Percentiles rank a stretch among this genome's conserved stretches.
These are phyloP conservation scores for Caradrina clavipalpis DNA, from an alignment of 2,888 invertebrate species.

Conservation along the genomic window DNA sequence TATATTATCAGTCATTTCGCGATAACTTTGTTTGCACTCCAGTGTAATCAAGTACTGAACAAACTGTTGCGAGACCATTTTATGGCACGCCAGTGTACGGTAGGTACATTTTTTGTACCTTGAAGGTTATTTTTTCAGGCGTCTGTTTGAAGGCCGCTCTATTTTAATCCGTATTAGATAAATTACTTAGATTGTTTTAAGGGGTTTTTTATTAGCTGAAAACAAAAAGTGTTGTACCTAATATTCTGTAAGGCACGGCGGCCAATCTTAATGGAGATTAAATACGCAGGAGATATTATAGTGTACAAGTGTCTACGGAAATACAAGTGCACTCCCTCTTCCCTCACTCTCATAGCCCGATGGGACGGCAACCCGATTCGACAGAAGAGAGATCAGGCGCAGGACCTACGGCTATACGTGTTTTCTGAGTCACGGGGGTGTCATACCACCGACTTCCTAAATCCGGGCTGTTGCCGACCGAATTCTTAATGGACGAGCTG, in stretches of 20 bases:
- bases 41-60: constrained; percentile 53
- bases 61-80: constrained; percentile 53
- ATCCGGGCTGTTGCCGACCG: too few species aligned
- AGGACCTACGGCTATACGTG: too few species aligned
- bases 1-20: constrained; percentile 43
- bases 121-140: constrained; percentile 57
- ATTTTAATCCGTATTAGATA: constrained; percentile 54
- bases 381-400: too few species aligned
- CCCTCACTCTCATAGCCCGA: too few species aligned
- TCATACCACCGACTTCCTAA: too few species aligned
- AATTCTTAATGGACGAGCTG: too few species aligned
- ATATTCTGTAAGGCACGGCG: neutral
- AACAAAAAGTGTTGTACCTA: constrained; percentile 7
- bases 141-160: constrained; percentile 41
- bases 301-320: too few species aligned
- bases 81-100: constrained; percentile 50
- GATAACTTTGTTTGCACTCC: constrained; percentile 49
- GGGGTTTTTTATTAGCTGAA: constrained; percentile 28
- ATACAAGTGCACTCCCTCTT: too few species aligned
- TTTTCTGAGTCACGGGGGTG: too few species aligned
- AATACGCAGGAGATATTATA: too few species aligned
- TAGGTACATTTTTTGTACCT: constrained; percentile 36
- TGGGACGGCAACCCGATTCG: too few species aligned
- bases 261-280: too few species aligned
- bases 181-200: constrained; percentile 44